Percentiles rank a stretch among this genome's conserved stretches.
These are phyloP conservation scores for Proales similis DNA, from an alignment of 1,140 invertebrate species.

Conservation along the genomic window DNA sequence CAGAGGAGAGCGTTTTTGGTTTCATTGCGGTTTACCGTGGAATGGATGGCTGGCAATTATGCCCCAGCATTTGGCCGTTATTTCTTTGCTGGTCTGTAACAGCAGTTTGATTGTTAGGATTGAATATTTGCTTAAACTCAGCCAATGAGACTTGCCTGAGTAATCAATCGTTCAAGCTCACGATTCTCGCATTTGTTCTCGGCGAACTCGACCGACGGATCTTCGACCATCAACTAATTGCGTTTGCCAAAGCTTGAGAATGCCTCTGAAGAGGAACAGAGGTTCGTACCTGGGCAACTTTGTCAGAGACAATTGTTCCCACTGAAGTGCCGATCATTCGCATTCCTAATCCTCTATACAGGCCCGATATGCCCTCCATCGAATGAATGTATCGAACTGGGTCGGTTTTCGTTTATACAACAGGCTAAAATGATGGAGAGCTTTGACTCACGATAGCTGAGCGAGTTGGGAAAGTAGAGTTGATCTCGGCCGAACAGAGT, in stretches of 20 bases:
- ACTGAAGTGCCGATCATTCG: conserved; percentile 30
- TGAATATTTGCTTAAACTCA: too few relatives aligned
- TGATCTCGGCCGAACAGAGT: conserved; percentile 34
- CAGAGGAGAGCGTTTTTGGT: too few relatives aligned
- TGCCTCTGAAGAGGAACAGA: too few relatives aligned
- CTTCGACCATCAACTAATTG: conserved; percentile 35
- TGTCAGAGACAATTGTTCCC: conserved; percentile 23
- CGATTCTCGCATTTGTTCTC: too few relatives aligned
- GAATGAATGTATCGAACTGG: conserved; percentile 34
- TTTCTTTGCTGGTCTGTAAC: too few relatives aligned
- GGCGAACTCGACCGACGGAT: background rate
- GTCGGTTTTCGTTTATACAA: background rate
- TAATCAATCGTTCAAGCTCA: too few relatives aligned
- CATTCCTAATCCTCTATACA: conserved; percentile 35
- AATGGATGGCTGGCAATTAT: conserved; percentile 27
- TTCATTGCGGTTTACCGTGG: background rate
- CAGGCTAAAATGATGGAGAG: too few relatives aligned
- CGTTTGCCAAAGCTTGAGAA: too few relatives aligned
- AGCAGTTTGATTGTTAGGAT: too few relatives aligned
- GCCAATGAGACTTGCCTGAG: too few relatives aligned
- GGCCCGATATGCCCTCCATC: conserved; percentile 26
- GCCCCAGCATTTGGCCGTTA: conserved; percentile 31
- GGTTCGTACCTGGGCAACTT: conserved; percentile 12
- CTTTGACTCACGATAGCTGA: conserved; percentile 26
- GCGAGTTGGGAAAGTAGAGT: conserved; percentile 34